These are phyloP conservation scores for Stichodactyla mertensii DNA, from an alignment of 64 coral and sea anemone species.

Conservation along the genomic window DNA sequence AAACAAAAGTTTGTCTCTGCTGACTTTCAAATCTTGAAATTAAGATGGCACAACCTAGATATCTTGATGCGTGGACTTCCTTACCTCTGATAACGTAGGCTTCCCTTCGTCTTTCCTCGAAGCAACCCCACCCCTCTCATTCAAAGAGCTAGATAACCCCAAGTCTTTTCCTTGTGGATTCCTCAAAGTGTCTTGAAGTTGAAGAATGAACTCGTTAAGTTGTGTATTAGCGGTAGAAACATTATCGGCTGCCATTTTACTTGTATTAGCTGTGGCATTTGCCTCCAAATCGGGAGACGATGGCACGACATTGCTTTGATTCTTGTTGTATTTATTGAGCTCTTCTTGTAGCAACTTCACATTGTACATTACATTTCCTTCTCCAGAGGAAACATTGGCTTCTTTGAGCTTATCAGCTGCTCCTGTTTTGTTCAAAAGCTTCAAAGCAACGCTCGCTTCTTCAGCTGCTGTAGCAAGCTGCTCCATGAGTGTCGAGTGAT, in stretches of 20 bases:
- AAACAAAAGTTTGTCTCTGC: no score
- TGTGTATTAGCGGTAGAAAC: conserved; percentile 4
- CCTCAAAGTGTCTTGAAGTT: not conserved
- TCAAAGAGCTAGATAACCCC: not conserved
- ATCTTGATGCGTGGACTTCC: no score
- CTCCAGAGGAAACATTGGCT: not conserved
- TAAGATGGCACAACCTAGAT: no score
- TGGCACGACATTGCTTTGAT: not conserved
- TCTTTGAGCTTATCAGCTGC: not conserved
- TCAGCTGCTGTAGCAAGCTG: not conserved
- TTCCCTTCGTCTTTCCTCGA: not conserved
- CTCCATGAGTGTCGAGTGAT: not conserved
- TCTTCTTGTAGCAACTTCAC: conserved; percentile 8
- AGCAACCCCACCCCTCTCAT: not conserved
- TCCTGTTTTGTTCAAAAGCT: conserved; percentile 13
- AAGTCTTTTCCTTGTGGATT: not conserved
- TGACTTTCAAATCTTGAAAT: no score
- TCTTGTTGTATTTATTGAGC: not conserved
- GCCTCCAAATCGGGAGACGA: not conserved
- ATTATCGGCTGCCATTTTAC: not conserved
- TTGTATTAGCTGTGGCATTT: not conserved
- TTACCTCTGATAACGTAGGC: conserved; percentile 6
- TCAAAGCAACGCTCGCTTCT: conserved; percentile 13
- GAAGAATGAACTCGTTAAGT: not conserved
- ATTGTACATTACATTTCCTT: not conserved